A percentile compares a stretch with the other conserved stretches of the same genome.
These are phyloP conservation scores for Ceraclea dissimilis DNA, from an alignment of 2,888 invertebrate genomes.

Conservation along the genomic window DNA sequence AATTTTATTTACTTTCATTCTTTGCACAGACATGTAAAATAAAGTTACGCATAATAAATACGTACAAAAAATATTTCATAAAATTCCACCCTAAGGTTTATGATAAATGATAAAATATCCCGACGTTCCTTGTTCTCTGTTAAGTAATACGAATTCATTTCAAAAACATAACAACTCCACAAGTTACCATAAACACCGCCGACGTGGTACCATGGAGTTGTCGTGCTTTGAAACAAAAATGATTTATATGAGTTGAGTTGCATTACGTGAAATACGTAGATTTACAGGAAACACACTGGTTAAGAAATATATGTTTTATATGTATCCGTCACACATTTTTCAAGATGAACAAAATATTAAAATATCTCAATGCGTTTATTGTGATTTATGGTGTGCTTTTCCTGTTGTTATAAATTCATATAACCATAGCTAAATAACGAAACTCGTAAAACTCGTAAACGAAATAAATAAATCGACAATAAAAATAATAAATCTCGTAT, in stretches of 20 bases:
- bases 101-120: slow-evolving; percentile 2
- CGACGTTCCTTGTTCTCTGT: not conserved
- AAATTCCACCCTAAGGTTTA: not conserved
- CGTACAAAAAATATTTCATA: not conserved
- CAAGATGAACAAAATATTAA: too few relatives aligned
- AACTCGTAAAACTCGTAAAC: too few relatives aligned
- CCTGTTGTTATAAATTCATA: too few relatives aligned
- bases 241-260: slow-evolving; percentile 1
- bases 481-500: too few relatives aligned
- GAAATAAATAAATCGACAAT: too few relatives aligned
- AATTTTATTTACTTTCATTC: too few relatives aligned
- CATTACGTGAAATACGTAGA: not conserved
- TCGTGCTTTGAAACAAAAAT: slow-evolving; percentile 2
- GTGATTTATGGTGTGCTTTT: too few relatives aligned
- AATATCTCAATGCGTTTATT: too few relatives aligned
- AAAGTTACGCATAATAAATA: not conserved
- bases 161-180: not conserved
- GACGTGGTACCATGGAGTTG: not conserved
- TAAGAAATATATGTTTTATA: not conserved
- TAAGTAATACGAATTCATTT: slow-evolving; percentile 2
- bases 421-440: too few relatives aligned
- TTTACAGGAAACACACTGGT: not conserved
- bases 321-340: too few relatives aligned
- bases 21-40: too few relatives aligned
- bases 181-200: not conserved